Evolutionary conservation across 2,888 invertebrate species (phyloP).

Genomic region (Synergus umbraculus): DNA sequence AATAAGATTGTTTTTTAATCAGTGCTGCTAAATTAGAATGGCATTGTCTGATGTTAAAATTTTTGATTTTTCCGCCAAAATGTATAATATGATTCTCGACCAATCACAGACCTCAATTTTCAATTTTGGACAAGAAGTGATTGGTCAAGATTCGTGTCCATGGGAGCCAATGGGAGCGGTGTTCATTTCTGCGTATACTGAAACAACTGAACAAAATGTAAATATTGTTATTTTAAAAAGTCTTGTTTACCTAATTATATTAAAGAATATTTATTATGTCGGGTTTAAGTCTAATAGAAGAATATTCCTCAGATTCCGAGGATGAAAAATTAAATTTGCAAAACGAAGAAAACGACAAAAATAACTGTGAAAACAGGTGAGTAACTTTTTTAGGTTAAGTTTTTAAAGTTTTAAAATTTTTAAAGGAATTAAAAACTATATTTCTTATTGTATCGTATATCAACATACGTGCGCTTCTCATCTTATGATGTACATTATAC

Average conservation of each 20-base stretch:
- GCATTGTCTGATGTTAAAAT: no score
- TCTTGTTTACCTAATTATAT: conserved; percentile 2
- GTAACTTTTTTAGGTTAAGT: conserved; percentile 40
- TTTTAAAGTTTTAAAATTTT: conserved; percentile 41
- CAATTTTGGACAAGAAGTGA: no score
- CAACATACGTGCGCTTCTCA: background rate
- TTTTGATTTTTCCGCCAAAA: no score
- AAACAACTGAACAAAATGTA: background rate
- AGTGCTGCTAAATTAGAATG: no score
- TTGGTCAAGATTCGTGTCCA: no score
- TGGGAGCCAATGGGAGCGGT: no score
- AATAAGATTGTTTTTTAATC: background rate
- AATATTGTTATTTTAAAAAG: background rate
- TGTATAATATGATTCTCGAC: no score
- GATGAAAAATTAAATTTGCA: conserved; percentile 56
- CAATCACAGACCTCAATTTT: no score
- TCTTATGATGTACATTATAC: no score
- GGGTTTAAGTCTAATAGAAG: conserved; percentile 66
- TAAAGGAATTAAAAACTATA: background rate
- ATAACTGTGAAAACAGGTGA: background rate
- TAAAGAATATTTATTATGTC: conserved; percentile 59
- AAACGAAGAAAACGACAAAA: conserved; percentile 36
- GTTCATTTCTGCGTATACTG: no score
- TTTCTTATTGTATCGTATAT: background rate
- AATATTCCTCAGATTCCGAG: conserved; percentile 69